These are phyloP conservation scores for Hirudo medicinalis DNA, from an alignment of 1,140 invertebrate genomes.

Conservation along the genomic window DNA sequence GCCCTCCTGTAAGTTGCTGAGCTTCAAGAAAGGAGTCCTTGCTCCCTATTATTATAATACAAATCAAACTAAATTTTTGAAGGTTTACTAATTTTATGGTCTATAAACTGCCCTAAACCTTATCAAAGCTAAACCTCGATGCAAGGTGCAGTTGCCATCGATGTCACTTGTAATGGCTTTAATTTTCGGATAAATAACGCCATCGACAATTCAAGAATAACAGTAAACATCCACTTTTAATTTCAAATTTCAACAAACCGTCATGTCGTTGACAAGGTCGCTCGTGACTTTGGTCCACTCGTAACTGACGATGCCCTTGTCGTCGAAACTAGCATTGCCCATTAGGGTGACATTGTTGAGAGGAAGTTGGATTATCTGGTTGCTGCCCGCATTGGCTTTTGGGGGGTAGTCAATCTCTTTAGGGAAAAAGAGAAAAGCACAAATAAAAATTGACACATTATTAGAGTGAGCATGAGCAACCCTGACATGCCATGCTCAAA, in stretches of 20 bases:
- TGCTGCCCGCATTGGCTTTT: constrained; percentile 79
- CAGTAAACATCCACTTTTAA: no score
- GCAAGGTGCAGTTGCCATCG: no score
- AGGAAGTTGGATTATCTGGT: constrained; percentile 76
- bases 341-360: constrained; percentile 70
- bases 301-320: constrained; percentile 78
- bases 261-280: constrained; percentile 71
- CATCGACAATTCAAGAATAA: no score
- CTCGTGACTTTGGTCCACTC: constrained; percentile 82
- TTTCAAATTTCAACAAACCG: constrained; percentile 39
- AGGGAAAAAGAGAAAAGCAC: constrained; percentile 9
- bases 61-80: background rate
- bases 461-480: no score
- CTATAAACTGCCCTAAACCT: background rate
- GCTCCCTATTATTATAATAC: constrained; percentile 50
- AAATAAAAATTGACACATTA: no score
- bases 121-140: no score
- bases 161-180: no score
- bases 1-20: constrained; percentile 79
- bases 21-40: constrained; percentile 65
- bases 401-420: constrained; percentile 78
- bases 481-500: no score
- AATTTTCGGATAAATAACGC: no score
- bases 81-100: background rate
- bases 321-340: constrained; percentile 77